A percentile compares a stretch with the other conserved stretches of the same genome.
phyloP scores from a whole-genome alignment of 1,140 invertebrate genomes.

The Calliphora vicina region DNA sequence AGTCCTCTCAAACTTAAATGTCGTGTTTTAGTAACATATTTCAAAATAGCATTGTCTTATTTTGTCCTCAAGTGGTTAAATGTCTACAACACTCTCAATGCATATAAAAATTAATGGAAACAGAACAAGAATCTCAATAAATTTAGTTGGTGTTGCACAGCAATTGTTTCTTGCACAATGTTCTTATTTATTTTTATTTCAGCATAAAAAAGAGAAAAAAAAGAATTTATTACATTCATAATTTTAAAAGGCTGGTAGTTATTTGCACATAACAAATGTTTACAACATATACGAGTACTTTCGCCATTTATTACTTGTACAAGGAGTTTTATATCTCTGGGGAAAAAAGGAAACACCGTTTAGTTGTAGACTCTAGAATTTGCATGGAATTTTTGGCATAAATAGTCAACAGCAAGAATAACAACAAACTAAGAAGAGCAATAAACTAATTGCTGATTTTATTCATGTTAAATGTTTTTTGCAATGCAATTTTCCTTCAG shows the following conservation, averaged over 20 bases:
- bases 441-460: conserved; percentile 1
- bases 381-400: background rate
- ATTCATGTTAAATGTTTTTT: background rate
- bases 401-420: background rate
- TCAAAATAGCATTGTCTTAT: too few species aligned
- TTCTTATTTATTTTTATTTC: too few species aligned
- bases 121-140: too few species aligned
- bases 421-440: background rate
- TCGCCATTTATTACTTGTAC: background rate
- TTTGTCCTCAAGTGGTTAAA: too few species aligned
- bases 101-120: too few species aligned
- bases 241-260: background rate
- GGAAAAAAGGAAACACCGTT: background rate
- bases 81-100: too few species aligned
- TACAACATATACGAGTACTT: background rate
- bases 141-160: too few species aligned
- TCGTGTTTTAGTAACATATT: too few species aligned
- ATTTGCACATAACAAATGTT: background rate
- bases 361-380: background rate
- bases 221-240: background rate
- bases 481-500: background rate
- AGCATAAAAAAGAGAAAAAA: too few species aligned
- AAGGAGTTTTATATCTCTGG: too few species aligned
- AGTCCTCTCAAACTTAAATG: too few species aligned
- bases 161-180: too few species aligned